Base-by-base conservation (phyloP, 1,140 invertebrate species). In the Halictus rubicundus region DNA sequence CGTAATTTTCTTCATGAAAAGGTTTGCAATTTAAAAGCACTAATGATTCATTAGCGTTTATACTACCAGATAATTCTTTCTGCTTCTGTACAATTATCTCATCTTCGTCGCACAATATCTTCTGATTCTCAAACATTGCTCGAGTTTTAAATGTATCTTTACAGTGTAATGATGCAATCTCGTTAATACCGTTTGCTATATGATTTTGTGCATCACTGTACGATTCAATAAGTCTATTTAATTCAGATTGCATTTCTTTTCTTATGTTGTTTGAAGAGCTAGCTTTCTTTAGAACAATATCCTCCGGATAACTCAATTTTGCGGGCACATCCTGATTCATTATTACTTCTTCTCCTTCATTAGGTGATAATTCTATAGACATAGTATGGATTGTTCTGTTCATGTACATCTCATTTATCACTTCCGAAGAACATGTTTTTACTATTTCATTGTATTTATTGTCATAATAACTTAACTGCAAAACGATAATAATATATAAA, bases 381-480 rank as follows among this genome's bases (percentile, higher is more conserved):
- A 68, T 52, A 64, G 21, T 12, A 27, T 71, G 52, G 19, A 14
- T 57, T 39, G 12, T n/a, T 59, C 70, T 49, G 49, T 66, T 57
- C 9, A 37, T 27, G 42, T 46, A 61, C 46, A 72, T 81, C 63
- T 82, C 74, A 60, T 87, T 39, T 64, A 57, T 63, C 37, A 87
- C 61, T 77, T 86, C 76, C 10, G 84, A 27, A 25, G 78, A 82
- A 70, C 87, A 85, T 19, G 79, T 46, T 16, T 83, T 61, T 61
- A 79, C 70, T 57, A 91, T 68, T 57, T 73, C 65, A 64, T 61
- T 80, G 57, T 88, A 91, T 65, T 85, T 89, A 0, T 64, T 64
- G 14, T 89, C 87, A 65, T 90, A 87, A 32, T 90, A 87, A 32
- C 70, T 68, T 61, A 78, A 19, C 90, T 91, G 78, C n/a, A 87